A percentile compares a stretch with the other conserved stretches of the same genome.
phyloP scores from a whole-genome alignment of 2,797 vertebrate species.

The Clarias platycephalus region DNA sequence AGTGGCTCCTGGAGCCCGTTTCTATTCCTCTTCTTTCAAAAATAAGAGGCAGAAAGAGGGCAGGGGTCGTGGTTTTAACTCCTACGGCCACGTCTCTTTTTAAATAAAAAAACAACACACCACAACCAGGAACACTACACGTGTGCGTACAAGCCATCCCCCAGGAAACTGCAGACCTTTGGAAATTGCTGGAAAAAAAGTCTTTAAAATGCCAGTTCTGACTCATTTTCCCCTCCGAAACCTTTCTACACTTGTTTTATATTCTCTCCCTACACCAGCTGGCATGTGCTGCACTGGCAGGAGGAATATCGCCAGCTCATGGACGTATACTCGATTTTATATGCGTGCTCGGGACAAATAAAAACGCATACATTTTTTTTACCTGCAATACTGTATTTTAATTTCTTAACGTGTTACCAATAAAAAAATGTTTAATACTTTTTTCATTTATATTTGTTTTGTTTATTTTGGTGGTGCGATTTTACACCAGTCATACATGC shows the following conservation, averaged over 20 bases:
- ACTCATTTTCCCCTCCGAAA: constrained; percentile 38
- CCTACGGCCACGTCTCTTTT: not conserved
- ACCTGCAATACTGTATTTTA: not conserved
- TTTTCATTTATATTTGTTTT: not conserved
- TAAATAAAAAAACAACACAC: not conserved
- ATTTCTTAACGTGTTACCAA: constrained; percentile 28
- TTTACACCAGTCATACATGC: constrained; percentile 10
- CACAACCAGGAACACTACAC: too few relatives aligned
- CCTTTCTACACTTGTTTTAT: constrained; percentile 43
- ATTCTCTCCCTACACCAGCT: constrained; percentile 31
- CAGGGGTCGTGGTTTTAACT: not conserved
- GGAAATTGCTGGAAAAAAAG: constrained; percentile 33
- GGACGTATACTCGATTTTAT: not conserved
- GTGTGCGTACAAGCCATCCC: constrained; percentile 8
- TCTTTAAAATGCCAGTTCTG: constrained; percentile 42
- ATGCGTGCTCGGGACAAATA: not conserved
- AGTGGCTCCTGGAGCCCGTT: not conserved
- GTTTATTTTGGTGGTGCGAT: not conserved
- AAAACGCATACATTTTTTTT: not conserved
- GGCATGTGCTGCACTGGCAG: not conserved
- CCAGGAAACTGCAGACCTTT: constrained; percentile 23
- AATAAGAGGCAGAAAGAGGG: constrained; percentile 30
- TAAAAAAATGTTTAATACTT: not conserved
- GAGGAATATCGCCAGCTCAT: not conserved
- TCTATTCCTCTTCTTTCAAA: constrained; percentile 43